These are phyloP conservation scores for Dasysyrphus tricinctus DNA, from an alignment of 2,888 invertebrate genomes.

Conservation along the genomic window DNA sequence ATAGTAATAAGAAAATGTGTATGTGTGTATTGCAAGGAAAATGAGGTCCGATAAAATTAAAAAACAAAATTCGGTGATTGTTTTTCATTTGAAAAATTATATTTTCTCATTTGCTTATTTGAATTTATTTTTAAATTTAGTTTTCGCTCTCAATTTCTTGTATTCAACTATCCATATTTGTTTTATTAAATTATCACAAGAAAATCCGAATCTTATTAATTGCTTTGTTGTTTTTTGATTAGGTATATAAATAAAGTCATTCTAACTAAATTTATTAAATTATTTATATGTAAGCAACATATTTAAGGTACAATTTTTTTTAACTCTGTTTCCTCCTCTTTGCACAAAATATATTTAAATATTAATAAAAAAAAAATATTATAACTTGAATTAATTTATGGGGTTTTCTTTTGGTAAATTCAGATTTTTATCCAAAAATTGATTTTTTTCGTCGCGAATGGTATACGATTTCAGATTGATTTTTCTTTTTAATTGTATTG, in stretches of 20 bases:
- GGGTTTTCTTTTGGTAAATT: too few species aligned
- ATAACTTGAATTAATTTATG: neutral
- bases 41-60: conserved; percentile 25
- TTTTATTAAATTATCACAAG: conserved; percentile 49
- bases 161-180: conserved; percentile 1
- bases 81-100: neutral
- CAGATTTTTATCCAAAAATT: too few species aligned
- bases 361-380: neutral
- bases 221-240: conserved; percentile 7
- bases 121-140: neutral
- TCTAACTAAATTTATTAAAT: conserved; percentile 37
- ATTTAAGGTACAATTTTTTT: conserved; percentile 53
- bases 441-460: too few species aligned
- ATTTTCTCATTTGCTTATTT: neutral
- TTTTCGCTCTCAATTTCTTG: conserved; percentile 24
- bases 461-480: too few species aligned
- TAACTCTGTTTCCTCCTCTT: neutral
- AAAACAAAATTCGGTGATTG: neutral
- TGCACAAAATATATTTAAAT: neutral
- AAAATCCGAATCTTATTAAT: conserved; percentile 46
- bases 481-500: too few species aligned
- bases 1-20: neutral
- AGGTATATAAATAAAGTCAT: conserved; percentile 28
- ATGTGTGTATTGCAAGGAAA: conserved; percentile 27
- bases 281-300: conserved; percentile 26